Base-by-base conservation (phyloP, 2,888 invertebrate genomes). In the Apamea sordens region DNA sequence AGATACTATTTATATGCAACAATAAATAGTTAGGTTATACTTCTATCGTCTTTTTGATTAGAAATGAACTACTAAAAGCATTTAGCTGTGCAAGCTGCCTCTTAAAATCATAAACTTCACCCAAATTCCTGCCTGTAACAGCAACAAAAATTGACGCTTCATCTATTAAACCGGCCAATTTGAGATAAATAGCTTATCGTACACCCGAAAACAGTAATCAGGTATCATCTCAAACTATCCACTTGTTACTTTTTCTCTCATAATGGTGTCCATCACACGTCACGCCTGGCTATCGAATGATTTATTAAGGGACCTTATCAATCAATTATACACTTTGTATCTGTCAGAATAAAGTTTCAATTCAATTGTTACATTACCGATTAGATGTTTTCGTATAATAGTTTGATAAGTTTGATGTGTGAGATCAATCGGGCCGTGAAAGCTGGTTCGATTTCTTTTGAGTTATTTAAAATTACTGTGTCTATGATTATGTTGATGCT, bases 171-270 rank as follows among this genome's bases (percentile, higher is more conserved):
- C 92, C 92, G 89, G 93, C 91, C 93, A 93, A 93, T 94, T 95
- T 93, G 89, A 94, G 93, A 94, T 94, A 93, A 94, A 94, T 93
- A 92, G 91, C 92, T 93, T 92, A 94, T 94, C 93, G 87, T 88
- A 90, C 89, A 91, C 90, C 90, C 90, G 89, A 91, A 92, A 92
- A 91, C 92, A 91, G 92, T 94, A 93, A 94, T 94, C 93, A 91
- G 90, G 88, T 91, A 92, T 93, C 94, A 93, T 93, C 93, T 92
- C 87, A 89, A 93, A 92, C 90, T 90, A 91, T 92, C 89, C 92
- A 89, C 92, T 90, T 93, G 92, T 92, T 89, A 89, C 82, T 80
- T 89, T 91, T 73, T 91, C 93, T 90, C 87, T 88, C 86, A 85
- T 90, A 91, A 91, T 89, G 88, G 89, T 90, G 92, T 94, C 94